Conservation (phyloP, 2,797 vertebrate genomes). For the Danio tinwini region DNA sequence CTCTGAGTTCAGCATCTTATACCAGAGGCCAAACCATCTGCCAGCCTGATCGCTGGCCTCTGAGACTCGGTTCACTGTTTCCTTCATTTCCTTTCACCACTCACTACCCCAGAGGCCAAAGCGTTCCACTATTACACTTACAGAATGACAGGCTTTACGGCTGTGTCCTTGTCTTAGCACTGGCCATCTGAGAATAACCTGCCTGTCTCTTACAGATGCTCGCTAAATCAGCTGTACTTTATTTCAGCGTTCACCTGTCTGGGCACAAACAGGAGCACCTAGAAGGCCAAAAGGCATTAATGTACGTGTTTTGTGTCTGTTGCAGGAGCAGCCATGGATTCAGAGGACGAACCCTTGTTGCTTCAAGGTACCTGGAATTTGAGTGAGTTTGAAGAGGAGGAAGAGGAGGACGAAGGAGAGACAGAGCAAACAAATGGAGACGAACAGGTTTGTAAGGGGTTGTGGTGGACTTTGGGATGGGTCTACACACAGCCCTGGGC, state of each 20-base stretch:
- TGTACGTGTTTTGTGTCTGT: conserved; percentile 61
- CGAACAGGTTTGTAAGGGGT: conserved; percentile 69
- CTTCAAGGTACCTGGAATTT: conserved; percentile 86
- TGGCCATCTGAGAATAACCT: conserved; percentile 59
- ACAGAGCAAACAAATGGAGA: conserved; percentile 67
- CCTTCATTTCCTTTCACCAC: conserved; percentile 36
- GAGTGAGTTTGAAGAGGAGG: conserved; percentile 80
- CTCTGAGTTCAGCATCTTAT: conserved; percentile 74
- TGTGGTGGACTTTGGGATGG: conserved; percentile 90
- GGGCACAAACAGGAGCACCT: conserved; percentile 18
- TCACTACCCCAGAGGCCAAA: conserved; percentile 54
- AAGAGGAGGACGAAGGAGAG: conserved; percentile 71
- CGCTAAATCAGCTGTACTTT: conserved; percentile 57
- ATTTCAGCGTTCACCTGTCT: conserved; percentile 49
- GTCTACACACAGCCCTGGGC: conserved; percentile 89
- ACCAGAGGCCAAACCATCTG: conserved; percentile 59
- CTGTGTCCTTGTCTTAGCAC: conserved; percentile 58
- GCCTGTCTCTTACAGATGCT: conserved; percentile 59
- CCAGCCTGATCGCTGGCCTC: conserved; percentile 59
- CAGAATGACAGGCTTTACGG: conserved; percentile 64
- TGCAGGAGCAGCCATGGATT: conserved; percentile 82
- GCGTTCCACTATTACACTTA: conserved; percentile 48
- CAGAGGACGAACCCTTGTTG: conserved; percentile 90
- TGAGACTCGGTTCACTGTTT: conserved; percentile 56
- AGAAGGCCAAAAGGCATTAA: conserved; percentile 28